Conservation (phyloP, 2,113 vertebrate genomes). For the Protobothrops flavoviridis region DNA sequence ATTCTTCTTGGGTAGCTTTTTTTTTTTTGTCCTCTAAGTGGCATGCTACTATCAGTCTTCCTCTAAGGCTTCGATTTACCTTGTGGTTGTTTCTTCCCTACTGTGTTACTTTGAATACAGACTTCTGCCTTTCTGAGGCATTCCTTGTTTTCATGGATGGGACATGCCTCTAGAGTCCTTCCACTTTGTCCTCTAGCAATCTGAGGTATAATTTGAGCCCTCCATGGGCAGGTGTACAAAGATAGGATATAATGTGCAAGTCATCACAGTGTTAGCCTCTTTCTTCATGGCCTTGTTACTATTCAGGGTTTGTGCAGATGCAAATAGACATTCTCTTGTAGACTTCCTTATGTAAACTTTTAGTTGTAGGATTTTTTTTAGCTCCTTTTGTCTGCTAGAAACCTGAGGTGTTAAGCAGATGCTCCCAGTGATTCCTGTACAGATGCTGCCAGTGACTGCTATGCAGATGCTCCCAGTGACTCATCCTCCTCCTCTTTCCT, state of each 20-base stretch:
- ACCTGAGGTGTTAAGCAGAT: background rate
- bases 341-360: background rate
- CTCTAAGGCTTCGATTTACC: background rate
- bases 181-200: background rate
- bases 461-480: too few relatives aligned
- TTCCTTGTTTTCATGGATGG: background rate
- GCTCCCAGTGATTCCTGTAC: background rate
- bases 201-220: background rate
- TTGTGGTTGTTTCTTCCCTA: background rate
- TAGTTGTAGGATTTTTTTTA: background rate
- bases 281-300: background rate
- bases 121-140: background rate
- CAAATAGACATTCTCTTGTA: background rate
- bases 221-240: background rate
- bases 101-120: background rate
- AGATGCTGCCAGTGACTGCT: too few relatives aligned
- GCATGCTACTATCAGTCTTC: background rate
- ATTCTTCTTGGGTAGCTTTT: background rate
- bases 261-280: background rate
- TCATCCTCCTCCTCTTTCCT: background rate
- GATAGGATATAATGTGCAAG: background rate
- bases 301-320: background rate
- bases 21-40: background rate
- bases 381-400: background rate
- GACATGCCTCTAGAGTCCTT: background rate